Conservation (phyloP, 2,888 invertebrate species). For the Pristionchus japonicus region DNA sequence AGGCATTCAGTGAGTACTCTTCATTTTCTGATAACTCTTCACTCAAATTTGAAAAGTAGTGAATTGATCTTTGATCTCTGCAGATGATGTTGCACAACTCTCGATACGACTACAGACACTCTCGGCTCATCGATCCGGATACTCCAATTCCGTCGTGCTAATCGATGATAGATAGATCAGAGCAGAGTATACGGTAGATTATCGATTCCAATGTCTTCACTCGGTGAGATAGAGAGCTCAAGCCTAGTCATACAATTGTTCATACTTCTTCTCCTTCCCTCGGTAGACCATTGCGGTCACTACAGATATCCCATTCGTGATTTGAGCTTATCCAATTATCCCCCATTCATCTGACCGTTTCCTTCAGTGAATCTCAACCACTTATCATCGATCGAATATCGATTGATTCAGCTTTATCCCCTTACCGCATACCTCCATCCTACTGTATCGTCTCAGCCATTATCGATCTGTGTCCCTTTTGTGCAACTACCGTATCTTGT, state of each 20-base stretch:
- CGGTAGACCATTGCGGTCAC: background rate
- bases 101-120: constrained; percentile 40
- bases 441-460: constrained; percentile 25
- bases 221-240: constrained; percentile 30
- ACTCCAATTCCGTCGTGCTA: background rate
- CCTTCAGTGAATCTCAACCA: background rate
- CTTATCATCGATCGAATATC: background rate
- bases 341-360: background rate
- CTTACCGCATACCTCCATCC: background rate
- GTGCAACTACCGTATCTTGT: constrained; percentile 30
- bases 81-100: constrained; percentile 17
- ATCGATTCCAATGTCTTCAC: constrained; percentile 6
- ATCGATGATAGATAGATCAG: constrained; percentile 27
- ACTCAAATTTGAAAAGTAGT: background rate
- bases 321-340: constrained; percentile 2
- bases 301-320: background rate
- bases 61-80: constrained; percentile 17
- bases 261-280: background rate
- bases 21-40: background rate
- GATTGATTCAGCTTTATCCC: constrained; percentile 29
- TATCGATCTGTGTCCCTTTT: background rate
- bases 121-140: constrained; percentile 46
- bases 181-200: constrained; percentile 41
- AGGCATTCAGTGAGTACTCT: background rate
- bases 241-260: constrained; percentile 27